Conservation (phyloP, 2,113 vertebrate genomes). For the Python bivittatus region DNA sequence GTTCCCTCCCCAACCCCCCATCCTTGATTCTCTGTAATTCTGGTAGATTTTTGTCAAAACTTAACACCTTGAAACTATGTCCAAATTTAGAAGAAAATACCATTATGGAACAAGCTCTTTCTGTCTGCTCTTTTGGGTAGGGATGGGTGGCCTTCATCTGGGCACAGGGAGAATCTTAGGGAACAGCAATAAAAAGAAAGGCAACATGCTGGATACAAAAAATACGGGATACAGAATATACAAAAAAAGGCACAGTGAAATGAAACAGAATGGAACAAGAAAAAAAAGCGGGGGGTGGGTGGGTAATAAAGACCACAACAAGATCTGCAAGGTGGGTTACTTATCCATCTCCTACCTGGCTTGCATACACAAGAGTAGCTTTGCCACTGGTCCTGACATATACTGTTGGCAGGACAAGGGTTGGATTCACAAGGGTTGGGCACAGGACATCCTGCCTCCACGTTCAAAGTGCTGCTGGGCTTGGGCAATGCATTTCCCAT, state of each 20-base stretch:
- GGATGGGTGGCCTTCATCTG: neutral
- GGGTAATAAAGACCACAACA: neutral
- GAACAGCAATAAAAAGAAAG: neutral
- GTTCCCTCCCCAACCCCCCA: neutral
- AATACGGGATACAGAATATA: neutral
- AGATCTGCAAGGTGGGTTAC: neutral
- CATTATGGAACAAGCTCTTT: neutral
- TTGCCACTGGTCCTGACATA: slow-evolving; percentile 91
- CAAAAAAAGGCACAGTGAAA: neutral
- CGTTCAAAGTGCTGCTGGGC: slow-evolving; percentile 85
- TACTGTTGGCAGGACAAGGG: slow-evolving; percentile 86
- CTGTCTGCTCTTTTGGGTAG: neutral
- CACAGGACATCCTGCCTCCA: slow-evolving; percentile 86
- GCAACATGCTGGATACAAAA: neutral
- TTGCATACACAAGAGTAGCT: slow-evolving; percentile 86
- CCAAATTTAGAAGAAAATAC: neutral
- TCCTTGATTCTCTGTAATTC: neutral
- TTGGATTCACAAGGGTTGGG: slow-evolving; percentile 84
- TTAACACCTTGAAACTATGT: neutral
- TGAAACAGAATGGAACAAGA: rapidly evolving
- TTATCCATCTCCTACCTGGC: slow-evolving; percentile 78
- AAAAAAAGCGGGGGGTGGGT: neutral
- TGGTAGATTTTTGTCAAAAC: neutral
- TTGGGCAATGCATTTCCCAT: slow-evolving; percentile 80
- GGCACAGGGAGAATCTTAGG: neutral